These are phyloP conservation scores for Octodon degus DNA, from an alignment of 2,113 vertebrate genomes.

Conservation along the genomic window DNA sequence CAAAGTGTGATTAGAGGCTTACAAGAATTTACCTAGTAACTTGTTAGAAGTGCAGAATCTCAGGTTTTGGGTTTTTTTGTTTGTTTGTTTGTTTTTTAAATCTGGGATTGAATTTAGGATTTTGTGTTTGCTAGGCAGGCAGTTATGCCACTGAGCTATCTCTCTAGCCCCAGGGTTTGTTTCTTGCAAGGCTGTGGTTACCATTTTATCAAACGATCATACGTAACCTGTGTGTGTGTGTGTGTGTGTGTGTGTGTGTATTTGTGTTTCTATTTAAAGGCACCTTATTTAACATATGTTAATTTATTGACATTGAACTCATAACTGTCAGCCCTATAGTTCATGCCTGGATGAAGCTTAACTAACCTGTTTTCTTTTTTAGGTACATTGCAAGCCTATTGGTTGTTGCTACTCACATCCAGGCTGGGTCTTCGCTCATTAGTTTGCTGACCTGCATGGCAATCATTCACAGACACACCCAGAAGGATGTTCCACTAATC, in stretches of 20 bases:
- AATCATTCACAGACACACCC: neutral
- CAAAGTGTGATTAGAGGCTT: neutral
- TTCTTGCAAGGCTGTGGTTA: neutral
- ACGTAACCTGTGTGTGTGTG: neutral
- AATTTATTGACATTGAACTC: neutral
- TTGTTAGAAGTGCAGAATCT: neutral
- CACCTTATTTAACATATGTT: neutral
- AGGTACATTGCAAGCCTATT: neutral
- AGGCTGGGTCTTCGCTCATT: neutral
- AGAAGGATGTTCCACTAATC: neutral
- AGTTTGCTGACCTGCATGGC: neutral
- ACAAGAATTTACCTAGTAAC: neutral
- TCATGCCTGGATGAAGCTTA: neutral
- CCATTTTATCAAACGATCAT: neutral
- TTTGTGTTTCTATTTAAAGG: neutral
- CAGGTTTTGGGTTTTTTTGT: neutral
- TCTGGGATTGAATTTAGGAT: too few species aligned
- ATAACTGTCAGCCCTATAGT: neutral
- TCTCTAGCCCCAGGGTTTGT: neutral
- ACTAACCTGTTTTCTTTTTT: neutral
- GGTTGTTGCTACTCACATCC: neutral
- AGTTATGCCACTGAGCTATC: neutral
- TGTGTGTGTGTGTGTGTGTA: neutral
- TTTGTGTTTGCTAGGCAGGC: too few species aligned
- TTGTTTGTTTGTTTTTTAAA: too few species aligned